These are phyloP conservation scores for Lithobates pipiens DNA, from an alignment of 2,797 vertebrate species.

Conservation along the genomic window DNA sequence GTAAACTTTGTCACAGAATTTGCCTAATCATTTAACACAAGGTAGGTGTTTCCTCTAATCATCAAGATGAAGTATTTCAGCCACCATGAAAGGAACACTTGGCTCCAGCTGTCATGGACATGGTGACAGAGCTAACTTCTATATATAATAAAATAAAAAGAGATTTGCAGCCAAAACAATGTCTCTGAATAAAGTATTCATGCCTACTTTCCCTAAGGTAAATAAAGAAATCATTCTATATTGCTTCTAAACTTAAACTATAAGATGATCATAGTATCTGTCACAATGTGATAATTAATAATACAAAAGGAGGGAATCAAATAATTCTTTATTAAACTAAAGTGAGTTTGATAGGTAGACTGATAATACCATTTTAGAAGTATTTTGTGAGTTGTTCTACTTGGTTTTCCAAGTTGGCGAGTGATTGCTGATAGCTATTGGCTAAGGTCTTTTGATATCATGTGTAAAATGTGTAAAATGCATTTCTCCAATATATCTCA, in stretches of 20 bases:
- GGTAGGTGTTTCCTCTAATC: conserved; percentile 14
- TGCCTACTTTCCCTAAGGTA: not conserved
- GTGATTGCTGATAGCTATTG: too few relatives aligned
- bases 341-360: not conserved
- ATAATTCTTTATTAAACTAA: not conserved
- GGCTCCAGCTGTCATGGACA: not conserved
- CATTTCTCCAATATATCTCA: too few relatives aligned
- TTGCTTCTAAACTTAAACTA: not conserved
- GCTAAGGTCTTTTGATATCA: not conserved
- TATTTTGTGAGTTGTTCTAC: too few relatives aligned
- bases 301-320: not conserved
- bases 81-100: not conserved
- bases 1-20: conserved; percentile 28
- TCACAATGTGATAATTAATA: not conserved
- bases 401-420: too few relatives aligned
- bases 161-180: not conserved
- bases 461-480: not conserved
- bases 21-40: conserved; percentile 33
- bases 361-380: not conserved
- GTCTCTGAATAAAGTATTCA: too few relatives aligned
- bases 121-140: not conserved
- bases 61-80: not conserved
- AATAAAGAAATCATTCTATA: not conserved
- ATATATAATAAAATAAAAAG: not conserved
- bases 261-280: not conserved